These are phyloP conservation scores for Sarcophaga variegata DNA, from an alignment of 2,888 invertebrate genomes.

Conservation along the genomic window DNA sequence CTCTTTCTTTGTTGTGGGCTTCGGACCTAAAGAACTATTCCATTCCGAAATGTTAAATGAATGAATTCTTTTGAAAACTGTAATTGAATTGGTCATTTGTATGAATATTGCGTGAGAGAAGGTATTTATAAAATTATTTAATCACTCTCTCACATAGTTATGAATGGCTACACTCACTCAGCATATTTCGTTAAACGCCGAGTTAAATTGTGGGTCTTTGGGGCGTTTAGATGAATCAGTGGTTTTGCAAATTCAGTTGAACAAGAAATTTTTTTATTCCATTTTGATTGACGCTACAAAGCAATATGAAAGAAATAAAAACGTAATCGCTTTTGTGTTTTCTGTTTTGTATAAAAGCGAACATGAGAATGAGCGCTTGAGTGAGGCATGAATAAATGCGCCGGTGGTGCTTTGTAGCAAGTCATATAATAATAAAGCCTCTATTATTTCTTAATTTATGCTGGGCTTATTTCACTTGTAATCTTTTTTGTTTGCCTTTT, in stretches of 20 bases:
- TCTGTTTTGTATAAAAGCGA: neutral
- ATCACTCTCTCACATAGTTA: neutral
- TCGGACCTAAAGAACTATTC: too few species aligned
- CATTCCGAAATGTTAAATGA: neutral
- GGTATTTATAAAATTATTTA: slow-evolving; percentile 45
- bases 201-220: slow-evolving; percentile 1
- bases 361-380: neutral
- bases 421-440: slow-evolving; percentile 47
- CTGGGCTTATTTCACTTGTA: neutral
- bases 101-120: slow-evolving; percentile 39
- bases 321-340: neutral
- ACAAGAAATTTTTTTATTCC: slow-evolving; percentile 1
- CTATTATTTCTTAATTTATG: slow-evolving; percentile 52
- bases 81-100: neutral
- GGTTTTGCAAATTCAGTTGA: slow-evolving; percentile 1
- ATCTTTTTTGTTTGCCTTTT: neutral
- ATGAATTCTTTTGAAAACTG: slow-evolving; percentile 12
- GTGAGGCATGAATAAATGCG: slow-evolving; percentile 14
- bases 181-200: slow-evolving; percentile 16
- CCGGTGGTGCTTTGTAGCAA: slow-evolving; percentile 22
- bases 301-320: slow-evolving; percentile 7
- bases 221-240: slow-evolving; percentile 1
- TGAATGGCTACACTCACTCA: neutral
- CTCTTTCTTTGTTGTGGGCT: too few species aligned
- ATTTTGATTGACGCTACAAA: slow-evolving; percentile 1